Base-by-base conservation (phyloP, 2,888 invertebrate species). In the Schizotus pectinicornis region DNA sequence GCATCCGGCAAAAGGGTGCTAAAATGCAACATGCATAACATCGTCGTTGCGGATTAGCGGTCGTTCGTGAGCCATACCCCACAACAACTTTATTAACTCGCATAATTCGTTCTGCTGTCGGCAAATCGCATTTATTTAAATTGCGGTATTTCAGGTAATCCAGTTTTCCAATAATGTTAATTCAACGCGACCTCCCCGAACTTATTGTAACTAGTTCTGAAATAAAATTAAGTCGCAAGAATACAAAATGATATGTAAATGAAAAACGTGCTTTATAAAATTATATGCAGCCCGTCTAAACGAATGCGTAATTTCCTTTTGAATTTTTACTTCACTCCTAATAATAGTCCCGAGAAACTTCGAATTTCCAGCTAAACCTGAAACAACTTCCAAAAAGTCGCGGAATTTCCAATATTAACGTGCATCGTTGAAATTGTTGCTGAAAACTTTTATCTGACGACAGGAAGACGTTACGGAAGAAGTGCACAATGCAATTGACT, bases 301-400 rank as follows among this genome's bases (percentile, higher is more conserved):
- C 46, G 45, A 47, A 39, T 11, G 39, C 36, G 39, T 46, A 39
- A 54, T 54, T 54, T 54, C 47, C 54, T 47, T 47, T 47, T 41
- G 47, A 46, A 54, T 47, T 54, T 54, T 54, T 54, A 35, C 22
- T 32, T 32, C 41, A 14, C 31, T 33, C 12, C 30, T 53, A 45
- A 47, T 54, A 54, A 54, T 54, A 47, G 54, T 54, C 47, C n/a
- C n/a, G n/a, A n/a, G n/a, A n/a, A n/a, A n/a, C n/a, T 54, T 45
- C 41, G 41, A 54, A 47, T 39, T 54, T 47, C 13, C 35, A 9
- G 31, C 7, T 35, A 37, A 12, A 49, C 30, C 11, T 35, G 6
- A 35, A 3, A 35, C 6, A 35, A 35, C 11, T n/a, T 35, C n/a
- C n/a, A n/a, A n/a, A n/a, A n/a, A n/a, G n/a, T n/a, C n/a, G n/a